Evolutionary conservation across 2,113 vertebrate species (phyloP).

Genomic region (Siniperca chuatsi): DNA sequence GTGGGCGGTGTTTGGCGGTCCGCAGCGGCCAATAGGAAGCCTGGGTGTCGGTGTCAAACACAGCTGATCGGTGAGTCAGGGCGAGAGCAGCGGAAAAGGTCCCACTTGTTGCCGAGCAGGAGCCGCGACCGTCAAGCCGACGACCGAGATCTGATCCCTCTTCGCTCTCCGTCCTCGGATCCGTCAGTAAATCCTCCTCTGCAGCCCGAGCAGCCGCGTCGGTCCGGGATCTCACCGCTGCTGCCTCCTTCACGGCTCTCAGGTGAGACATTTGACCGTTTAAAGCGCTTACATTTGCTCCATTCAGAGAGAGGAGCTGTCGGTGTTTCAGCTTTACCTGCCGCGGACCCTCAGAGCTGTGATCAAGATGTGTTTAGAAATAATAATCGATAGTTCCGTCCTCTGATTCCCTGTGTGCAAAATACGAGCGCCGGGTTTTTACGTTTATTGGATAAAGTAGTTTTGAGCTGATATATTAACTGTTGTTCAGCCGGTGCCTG

Average conservation of each 20-base stretch:
- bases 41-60: neutral
- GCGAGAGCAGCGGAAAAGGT: constrained; percentile 8
- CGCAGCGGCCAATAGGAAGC: constrained; percentile 54
- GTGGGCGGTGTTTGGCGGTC: constrained; percentile 46
- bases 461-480: too few species aligned
- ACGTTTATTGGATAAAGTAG: too few species aligned
- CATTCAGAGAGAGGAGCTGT: neutral
- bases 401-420: neutral
- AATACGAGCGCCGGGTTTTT: too few species aligned
- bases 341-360: neutral
- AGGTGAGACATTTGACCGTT: constrained; percentile 1
- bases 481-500: neutral
- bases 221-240: neutral
- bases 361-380: neutral
- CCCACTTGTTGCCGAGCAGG: constrained; percentile 79
- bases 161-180: fast-evolving
- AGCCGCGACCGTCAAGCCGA: constrained; percentile 14
- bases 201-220: neutral
- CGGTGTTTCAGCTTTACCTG: neutral
- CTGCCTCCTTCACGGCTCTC: neutral
- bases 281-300: neutral
- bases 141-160: neutral
- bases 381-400: neutral
- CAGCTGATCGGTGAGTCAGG: constrained; percentile 78
- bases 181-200: neutral